Conservation (phyloP, 1,140 invertebrate species). For the Agraylea sexmaculata region DNA sequence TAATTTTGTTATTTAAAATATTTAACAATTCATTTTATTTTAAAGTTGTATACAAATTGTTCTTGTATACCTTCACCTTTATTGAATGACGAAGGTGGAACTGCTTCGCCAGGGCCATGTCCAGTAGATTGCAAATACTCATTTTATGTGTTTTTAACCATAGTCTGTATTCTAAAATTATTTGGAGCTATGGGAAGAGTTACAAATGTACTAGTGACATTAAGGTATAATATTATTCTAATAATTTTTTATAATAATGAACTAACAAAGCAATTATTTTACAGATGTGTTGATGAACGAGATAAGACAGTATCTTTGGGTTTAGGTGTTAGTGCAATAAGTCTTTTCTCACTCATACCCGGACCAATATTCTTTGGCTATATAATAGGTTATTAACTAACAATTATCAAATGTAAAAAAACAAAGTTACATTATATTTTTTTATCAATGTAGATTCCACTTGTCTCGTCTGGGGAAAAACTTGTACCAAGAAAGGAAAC, state of each 20-base stretch:
- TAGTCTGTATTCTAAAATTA: slow-evolving; percentile 55
- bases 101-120: slow-evolving; percentile 48
- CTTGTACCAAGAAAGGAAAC: slow-evolving; percentile 57
- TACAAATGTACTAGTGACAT: slow-evolving; percentile 54
- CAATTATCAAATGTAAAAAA: neutral
- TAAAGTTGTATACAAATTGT: slow-evolving; percentile 42
- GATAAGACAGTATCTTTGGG: slow-evolving; percentile 62
- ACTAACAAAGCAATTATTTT: slow-evolving; percentile 15
- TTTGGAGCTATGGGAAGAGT: slow-evolving; percentile 53
- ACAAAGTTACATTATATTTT: slow-evolving; percentile 22
- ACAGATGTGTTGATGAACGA: slow-evolving; percentile 54
- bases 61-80: slow-evolving; percentile 39
- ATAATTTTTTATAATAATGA: slow-evolving; percentile 7
- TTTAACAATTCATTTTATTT: too few relatives aligned
- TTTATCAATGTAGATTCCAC: slow-evolving; percentile 50
- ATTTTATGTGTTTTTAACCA: slow-evolving; percentile 53
- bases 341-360: slow-evolving; percentile 57
- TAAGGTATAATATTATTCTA: slow-evolving; percentile 32
- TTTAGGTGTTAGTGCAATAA: slow-evolving; percentile 52
- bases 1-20: slow-evolving; percentile 4
- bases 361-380: slow-evolving; percentile 62
- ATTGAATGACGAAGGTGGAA: slow-evolving; percentile 26
- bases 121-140: slow-evolving; percentile 50
- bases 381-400: slow-evolving; percentile 55
- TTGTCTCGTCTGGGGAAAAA: slow-evolving; percentile 63